phyloP scores from a whole-genome alignment of 2,797 vertebrate genomes.

The Threskiornis aethiopicus region DNA sequence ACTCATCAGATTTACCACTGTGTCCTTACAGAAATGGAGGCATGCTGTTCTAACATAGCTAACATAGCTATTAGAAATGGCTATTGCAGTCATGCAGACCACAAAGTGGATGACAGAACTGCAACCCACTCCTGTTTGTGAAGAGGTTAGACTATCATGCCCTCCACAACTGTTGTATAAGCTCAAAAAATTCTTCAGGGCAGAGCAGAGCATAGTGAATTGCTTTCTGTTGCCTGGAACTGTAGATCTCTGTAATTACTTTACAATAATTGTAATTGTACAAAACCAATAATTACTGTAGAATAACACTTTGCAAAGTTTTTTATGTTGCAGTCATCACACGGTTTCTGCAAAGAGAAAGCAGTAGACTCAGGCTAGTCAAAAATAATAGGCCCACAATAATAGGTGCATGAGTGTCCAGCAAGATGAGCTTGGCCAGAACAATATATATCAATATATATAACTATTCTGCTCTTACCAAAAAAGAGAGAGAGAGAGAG shows the following conservation, averaged over 20 bases:
- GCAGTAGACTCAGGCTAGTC: background rate
- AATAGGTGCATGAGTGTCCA: background rate
- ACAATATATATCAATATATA: background rate
- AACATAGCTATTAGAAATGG: background rate
- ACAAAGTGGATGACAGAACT: background rate
- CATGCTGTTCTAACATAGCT: background rate
- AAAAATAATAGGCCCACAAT: background rate
- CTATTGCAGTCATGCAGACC: background rate
- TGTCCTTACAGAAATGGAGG: background rate
- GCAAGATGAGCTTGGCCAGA: background rate
- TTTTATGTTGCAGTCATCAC: background rate
- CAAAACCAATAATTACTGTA: background rate
- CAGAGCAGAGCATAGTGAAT: background rate
- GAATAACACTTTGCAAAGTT: background rate
- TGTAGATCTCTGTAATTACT: background rate
- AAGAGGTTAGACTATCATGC: background rate
- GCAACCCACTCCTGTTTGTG: background rate
- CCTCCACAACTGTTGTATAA: background rate
- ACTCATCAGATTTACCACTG: conserved; percentile 34
- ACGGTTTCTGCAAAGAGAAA: background rate
- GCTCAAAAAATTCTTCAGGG: background rate
- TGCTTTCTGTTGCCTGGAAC: background rate
- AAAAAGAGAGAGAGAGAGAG: background rate
- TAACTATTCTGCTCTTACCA: background rate
- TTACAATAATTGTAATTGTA: background rate